A percentile compares a stretch with the other conserved stretches of the same genome.
Conservation (phyloP, 2,888 invertebrate species). For the Caenorhabditis panamensis region DNA sequence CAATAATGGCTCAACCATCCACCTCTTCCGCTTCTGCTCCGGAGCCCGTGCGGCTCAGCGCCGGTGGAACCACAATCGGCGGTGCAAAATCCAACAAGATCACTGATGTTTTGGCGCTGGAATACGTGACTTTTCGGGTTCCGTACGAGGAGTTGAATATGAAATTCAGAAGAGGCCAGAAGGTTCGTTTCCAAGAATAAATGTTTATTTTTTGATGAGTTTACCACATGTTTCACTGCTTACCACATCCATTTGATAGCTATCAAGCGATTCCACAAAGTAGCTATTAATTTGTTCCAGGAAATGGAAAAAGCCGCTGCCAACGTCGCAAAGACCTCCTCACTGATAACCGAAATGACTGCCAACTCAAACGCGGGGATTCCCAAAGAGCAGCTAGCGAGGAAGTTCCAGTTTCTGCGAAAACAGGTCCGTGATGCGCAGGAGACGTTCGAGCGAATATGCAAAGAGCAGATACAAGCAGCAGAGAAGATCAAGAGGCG, state of each 20-base stretch:
- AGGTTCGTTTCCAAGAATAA: constrained; percentile 84
- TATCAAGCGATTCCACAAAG: no score
- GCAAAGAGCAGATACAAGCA: constrained; percentile 21
- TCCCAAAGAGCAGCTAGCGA: constrained; percentile 7
- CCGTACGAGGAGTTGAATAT: constrained; percentile 98
- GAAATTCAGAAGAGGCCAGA: constrained; percentile 93
- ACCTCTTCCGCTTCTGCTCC: background rate
- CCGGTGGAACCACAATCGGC: constrained; percentile 29
- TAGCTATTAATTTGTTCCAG: constrained; percentile 23
- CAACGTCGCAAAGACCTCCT: constrained; percentile 22
- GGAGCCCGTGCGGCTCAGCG: background rate
- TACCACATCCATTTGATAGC: no score
- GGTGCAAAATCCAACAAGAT: constrained; percentile 8
- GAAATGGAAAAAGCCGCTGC: constrained; percentile 46
- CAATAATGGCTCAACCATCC: background rate
- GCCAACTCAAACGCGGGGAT: constrained; percentile 31
- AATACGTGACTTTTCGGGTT: constrained; percentile 96
- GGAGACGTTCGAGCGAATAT: constrained; percentile 1
- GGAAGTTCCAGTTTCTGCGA: constrained; percentile 24
- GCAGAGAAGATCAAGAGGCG: constrained; percentile 27
- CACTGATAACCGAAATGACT: constrained; percentile 4
- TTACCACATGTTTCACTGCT: no score
- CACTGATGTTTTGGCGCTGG: constrained; percentile 84
- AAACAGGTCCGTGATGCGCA: constrained; percentile 35
- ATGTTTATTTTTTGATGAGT: no score